Conservation (phyloP, 2,113 vertebrate genomes). For the Psittacara wagleri region DNA sequence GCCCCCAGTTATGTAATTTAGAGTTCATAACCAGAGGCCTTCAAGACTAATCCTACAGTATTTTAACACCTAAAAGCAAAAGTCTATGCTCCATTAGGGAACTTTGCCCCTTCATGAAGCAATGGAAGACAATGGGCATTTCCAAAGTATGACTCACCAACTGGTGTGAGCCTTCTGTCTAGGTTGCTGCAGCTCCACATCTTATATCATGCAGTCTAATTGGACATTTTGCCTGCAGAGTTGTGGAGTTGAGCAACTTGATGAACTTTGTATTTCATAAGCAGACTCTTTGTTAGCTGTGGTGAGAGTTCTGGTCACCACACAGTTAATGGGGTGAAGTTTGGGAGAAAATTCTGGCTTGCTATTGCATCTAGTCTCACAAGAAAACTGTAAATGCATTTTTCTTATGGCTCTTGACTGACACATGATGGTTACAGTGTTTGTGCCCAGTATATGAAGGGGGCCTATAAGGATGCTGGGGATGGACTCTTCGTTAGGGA, state of each 20-base stretch:
- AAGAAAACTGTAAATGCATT: rapidly evolving
- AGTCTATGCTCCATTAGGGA: neutral
- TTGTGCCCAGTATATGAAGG: no score
- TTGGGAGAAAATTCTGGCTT: neutral
- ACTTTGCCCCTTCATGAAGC: neutral
- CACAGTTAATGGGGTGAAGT: neutral
- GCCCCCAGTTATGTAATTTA: neutral
- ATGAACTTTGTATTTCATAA: rapidly evolving
- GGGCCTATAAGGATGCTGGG: no score
- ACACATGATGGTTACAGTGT: no score
- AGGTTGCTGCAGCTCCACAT: neutral
- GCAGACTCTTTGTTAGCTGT: neutral
- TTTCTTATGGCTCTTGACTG: neutral
- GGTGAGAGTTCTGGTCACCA: neutral
- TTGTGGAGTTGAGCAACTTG: neutral
- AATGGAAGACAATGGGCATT: neutral
- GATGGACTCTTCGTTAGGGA: no score
- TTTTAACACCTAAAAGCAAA: neutral
- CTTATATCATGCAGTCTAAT: rapidly evolving
- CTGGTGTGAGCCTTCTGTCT: neutral
- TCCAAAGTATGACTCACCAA: neutral
- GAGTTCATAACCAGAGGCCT: neutral
- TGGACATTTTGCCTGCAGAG: neutral
- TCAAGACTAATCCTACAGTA: neutral
- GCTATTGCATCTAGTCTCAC: rapidly evolving